These are phyloP conservation scores for Unio delphinus DNA, from an alignment of 2,888 invertebrate genomes.

Conservation along the genomic window DNA sequence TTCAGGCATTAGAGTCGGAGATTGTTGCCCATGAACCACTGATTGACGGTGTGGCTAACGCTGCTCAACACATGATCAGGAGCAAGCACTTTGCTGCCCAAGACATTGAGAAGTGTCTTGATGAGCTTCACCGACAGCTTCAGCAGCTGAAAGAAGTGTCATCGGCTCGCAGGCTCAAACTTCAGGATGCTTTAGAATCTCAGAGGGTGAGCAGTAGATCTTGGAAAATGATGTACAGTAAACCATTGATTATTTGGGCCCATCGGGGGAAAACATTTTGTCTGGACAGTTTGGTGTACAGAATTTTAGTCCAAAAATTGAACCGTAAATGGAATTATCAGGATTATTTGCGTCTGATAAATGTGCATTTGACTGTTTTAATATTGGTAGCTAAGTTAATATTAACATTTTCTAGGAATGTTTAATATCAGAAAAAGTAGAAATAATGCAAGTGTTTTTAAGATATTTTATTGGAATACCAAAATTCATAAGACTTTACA, in stretches of 20 bases:
- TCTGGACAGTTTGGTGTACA: not conserved
- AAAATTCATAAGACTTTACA: too few species aligned
- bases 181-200: constrained; percentile 87
- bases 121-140: constrained; percentile 81
- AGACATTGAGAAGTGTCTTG: constrained; percentile 80
- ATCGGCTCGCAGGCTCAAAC: constrained; percentile 77
- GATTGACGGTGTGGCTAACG: constrained; percentile 80
- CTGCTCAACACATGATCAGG: constrained; percentile 85
- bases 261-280: too few species aligned
- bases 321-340: too few species aligned
- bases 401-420: too few species aligned
- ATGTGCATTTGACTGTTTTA: too few species aligned
- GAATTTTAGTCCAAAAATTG: not conserved
- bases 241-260: not conserved
- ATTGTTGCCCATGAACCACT: constrained; percentile 89
- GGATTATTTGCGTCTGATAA: not conserved
- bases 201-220: constrained; percentile 77
- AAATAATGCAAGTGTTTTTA: too few species aligned
- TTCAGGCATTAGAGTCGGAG: constrained; percentile 86
- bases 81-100: constrained; percentile 88
- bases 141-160: constrained; percentile 79
- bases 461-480: too few species aligned
- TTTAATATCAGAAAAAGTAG: too few species aligned
- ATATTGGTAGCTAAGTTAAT: too few species aligned
- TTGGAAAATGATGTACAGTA: constrained; percentile 30